Evolutionary conservation across 2,888 invertebrate genomes (phyloP).

Genomic region (Ethmia dodecea): DNA sequence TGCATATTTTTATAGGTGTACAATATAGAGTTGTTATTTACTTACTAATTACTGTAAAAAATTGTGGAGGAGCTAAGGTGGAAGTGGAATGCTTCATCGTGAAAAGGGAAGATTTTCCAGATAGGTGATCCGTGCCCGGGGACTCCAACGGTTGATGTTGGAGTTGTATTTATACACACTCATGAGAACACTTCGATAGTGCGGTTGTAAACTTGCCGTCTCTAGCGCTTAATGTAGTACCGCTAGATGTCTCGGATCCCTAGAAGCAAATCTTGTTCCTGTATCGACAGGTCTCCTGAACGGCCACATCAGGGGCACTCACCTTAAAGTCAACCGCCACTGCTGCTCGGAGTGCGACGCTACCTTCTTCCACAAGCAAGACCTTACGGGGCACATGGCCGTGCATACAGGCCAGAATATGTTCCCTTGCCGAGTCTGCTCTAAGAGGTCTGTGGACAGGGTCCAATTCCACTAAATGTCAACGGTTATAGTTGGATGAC

Average conservation of each 20-base stretch:
- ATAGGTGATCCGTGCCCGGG: neutral
- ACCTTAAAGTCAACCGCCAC: constrained; percentile 18
- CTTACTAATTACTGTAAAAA: too few species aligned
- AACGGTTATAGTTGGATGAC: too few species aligned
- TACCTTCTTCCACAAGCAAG: constrained; percentile 19
- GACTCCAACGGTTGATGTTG: neutral
- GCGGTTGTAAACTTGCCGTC: neutral
- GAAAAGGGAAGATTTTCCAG: neutral
- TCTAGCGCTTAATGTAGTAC: neutral
- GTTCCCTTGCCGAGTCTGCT: constrained; percentile 13
- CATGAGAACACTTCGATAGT: neutral
- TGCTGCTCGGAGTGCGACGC: constrained; percentile 21
- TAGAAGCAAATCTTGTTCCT: too few species aligned
- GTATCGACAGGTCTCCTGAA: constrained; percentile 23
- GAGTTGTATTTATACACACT: neutral
- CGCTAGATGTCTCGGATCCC: too few species aligned
- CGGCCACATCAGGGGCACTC: constrained; percentile 20
- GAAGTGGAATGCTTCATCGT: too few species aligned
- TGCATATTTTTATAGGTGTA: too few species aligned
- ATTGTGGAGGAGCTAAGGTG: too few species aligned
- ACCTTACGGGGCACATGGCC: constrained; percentile 15
- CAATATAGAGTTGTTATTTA: too few species aligned
- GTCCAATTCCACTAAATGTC: too few species aligned
- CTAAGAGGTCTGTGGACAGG: too few species aligned
- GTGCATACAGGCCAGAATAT: constrained; percentile 7